Conservation (phyloP, 2,113 vertebrate genomes). For the Labeo rohita region DNA sequence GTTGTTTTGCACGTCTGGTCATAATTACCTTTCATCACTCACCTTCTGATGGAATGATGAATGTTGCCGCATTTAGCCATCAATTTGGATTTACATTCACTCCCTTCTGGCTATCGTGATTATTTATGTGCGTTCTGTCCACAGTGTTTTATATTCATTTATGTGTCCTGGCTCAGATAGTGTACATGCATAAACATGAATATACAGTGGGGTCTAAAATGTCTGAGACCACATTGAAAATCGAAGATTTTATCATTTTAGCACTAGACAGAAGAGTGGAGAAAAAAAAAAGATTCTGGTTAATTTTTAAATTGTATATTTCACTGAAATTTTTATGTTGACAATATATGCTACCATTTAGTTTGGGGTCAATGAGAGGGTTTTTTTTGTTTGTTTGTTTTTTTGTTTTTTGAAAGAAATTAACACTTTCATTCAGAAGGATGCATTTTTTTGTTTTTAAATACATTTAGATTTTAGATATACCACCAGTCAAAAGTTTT, state of each 20-base stretch:
- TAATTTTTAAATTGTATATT: neutral
- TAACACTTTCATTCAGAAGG: neutral
- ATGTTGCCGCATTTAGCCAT: neutral
- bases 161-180: neutral
- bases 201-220: neutral
- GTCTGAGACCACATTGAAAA: neutral
- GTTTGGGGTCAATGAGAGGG: too few species aligned
- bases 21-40: slow-evolving; percentile 23
- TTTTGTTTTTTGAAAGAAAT: neutral
- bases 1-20: slow-evolving; percentile 13
- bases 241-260: neutral
- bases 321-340: neutral
- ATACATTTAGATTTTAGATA: too few species aligned
- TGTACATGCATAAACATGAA: neutral
- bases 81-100: slow-evolving; percentile 25
- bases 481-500: too few species aligned
- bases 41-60: neutral
- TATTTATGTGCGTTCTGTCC: neutral
- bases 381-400: too few species aligned
- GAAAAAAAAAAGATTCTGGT: neutral
- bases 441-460: too few species aligned
- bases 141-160: neutral
- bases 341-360: too few species aligned
- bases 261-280: neutral
- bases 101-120: neutral